A percentile compares a stretch with the other conserved stretches of the same genome.
Evolutionary conservation across 2,113 vertebrate species (phyloP).

Genomic region (Lanius collurio): DNA sequence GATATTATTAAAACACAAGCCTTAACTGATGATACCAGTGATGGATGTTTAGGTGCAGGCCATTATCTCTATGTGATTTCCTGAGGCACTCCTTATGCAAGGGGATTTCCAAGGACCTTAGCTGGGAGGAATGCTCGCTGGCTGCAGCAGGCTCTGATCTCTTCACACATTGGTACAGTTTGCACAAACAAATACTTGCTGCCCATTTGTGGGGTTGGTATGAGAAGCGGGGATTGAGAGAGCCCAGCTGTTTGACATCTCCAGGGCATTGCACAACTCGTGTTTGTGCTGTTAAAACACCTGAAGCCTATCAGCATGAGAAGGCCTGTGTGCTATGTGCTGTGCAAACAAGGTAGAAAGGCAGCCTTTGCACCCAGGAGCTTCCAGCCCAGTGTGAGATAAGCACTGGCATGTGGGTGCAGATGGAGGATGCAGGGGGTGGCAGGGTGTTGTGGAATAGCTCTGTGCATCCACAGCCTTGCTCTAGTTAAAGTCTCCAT

Average conservation of each 20-base stretch:
- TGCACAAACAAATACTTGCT: not conserved
- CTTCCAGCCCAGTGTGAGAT: not conserved
- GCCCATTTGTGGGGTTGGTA: not conserved
- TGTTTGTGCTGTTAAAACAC: conserved; percentile 17
- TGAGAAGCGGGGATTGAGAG: not conserved
- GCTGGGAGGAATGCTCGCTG: not conserved
- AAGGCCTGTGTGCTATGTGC: conserved; percentile 11
- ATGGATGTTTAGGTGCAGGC: not conserved
- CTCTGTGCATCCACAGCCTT: fast-evolving
- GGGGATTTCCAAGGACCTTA: conserved; percentile 32
- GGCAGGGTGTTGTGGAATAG: not conserved
- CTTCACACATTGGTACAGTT: not conserved
- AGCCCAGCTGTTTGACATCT: not conserved
- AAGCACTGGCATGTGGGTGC: not conserved
- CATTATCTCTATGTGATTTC: not conserved
- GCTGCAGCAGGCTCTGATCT: not conserved
- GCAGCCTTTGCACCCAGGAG: not conserved
- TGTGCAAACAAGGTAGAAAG: conserved; percentile 13
- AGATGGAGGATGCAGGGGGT: not conserved
- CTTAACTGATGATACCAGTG: not conserved
- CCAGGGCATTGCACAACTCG: conserved; percentile 19
- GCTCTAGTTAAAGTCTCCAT: not conserved
- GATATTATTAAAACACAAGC: not conserved
- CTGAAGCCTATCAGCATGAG: not conserved
- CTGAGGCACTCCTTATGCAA: not conserved